Evolutionary conservation across 2,888 invertebrate genomes (phyloP).

Genomic region (Napeogenes sylphis): DNA sequence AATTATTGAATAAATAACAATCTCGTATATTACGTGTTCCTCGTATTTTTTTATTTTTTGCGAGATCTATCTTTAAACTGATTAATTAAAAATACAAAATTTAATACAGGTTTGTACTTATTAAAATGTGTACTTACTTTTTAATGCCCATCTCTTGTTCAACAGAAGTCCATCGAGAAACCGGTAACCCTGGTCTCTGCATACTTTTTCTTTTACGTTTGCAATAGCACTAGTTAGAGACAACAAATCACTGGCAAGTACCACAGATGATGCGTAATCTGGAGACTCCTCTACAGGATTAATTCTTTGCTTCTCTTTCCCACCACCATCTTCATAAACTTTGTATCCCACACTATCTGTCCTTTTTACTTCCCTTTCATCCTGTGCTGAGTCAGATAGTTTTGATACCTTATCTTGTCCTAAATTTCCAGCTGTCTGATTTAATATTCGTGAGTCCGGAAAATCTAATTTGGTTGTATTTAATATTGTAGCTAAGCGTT

Average conservation of each 20-base stretch:
- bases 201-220: conserved; percentile 63
- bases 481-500: conserved; percentile 43
- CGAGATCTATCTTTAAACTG: too few species aligned
- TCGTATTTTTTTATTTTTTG: too few species aligned
- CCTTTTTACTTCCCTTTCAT: conserved; percentile 24
- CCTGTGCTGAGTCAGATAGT: conserved; percentile 45
- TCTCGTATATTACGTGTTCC: too few species aligned
- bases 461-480: conserved; percentile 50
- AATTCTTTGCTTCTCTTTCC: conserved; percentile 41
- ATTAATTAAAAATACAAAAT: too few species aligned
- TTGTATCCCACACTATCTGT: conserved; percentile 37
- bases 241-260: conserved; percentile 69
- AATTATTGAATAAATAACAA: too few species aligned
- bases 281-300: conserved; percentile 64
- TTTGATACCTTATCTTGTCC: conserved; percentile 51
- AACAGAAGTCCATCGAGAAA: conserved; percentile 68
- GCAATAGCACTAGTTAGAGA: conserved; percentile 70
- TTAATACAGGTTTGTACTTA: neutral
- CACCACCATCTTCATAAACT: conserved; percentile 40
- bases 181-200: conserved; percentile 70
- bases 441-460: conserved; percentile 46
- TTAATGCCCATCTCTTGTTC: conserved; percentile 77
- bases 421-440: conserved; percentile 49
- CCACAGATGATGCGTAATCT: conserved; percentile 70
- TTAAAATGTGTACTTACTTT: conserved; percentile 62